These are phyloP conservation scores for Delphinus delphis DNA, from an alignment of 2,113 vertebrate genomes.

Conservation along the genomic window DNA sequence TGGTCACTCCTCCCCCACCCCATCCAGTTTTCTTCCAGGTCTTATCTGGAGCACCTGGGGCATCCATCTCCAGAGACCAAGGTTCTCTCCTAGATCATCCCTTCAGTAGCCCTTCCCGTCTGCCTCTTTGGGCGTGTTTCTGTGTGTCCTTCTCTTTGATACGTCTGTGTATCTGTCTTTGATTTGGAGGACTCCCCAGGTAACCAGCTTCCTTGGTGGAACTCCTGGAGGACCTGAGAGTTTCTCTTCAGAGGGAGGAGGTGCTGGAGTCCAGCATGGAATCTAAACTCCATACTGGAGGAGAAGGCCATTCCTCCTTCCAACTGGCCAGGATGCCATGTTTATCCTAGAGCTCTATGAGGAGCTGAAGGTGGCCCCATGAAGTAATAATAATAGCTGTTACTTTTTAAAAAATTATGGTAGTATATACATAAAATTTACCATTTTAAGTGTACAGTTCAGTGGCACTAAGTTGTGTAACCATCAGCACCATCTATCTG, in stretches of 20 bases:
- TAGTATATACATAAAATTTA: neutral
- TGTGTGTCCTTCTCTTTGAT: neutral
- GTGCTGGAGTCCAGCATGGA: neutral
- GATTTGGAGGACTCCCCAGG: neutral
- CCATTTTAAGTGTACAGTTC: neutral
- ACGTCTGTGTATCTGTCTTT: neutral
- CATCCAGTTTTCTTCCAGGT: neutral
- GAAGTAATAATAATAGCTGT: neutral
- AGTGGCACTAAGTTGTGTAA: neutral
- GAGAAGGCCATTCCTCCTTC: neutral
- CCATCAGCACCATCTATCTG: neutral
- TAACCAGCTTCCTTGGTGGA: neutral
- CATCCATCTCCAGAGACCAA: neutral
- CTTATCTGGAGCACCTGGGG: neutral
- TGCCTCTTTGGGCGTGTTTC: neutral
- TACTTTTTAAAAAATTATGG: neutral
- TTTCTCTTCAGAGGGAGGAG: neutral
- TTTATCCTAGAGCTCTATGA: neutral
- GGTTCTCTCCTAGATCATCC: neutral
- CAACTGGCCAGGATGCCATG: neutral
- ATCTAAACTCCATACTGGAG: neutral
- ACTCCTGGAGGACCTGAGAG: neutral
- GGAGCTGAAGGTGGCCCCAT: neutral
- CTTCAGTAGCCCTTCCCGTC: neutral
- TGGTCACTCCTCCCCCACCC: rapidly evolving